phyloP scores from a whole-genome alignment of 1,140 invertebrate species.

The Psilanteris sp. region DNA sequence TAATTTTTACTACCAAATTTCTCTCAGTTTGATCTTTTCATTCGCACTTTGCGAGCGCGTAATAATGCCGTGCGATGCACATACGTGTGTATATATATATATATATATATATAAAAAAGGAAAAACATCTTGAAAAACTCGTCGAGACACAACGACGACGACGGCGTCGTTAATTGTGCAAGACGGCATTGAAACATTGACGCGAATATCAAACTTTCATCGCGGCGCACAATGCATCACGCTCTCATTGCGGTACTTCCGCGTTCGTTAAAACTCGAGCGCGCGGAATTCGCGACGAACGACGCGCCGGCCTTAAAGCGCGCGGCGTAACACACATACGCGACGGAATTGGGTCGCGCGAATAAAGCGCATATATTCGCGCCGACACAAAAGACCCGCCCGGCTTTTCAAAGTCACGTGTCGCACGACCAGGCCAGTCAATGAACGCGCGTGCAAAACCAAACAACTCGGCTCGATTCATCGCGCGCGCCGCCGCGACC shows the following conservation, averaged over 20 bases:
- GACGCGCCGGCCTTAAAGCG: slow-evolving; percentile 44
- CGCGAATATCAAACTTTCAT: slow-evolving; percentile 55
- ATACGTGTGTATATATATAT: too few species aligned
- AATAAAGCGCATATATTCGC: slow-evolving; percentile 37
- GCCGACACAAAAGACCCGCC: slow-evolving; percentile 21
- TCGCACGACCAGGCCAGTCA: slow-evolving; percentile 19
- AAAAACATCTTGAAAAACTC: too few species aligned
- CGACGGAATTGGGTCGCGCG: slow-evolving; percentile 44
- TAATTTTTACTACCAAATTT: too few species aligned
- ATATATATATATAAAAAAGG: too few species aligned
- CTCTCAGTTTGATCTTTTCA: too few species aligned
- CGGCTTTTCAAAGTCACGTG: slow-evolving; percentile 30
- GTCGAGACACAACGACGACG: too few species aligned
- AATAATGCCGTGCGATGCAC: too few species aligned
- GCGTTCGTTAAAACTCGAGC: slow-evolving; percentile 51
- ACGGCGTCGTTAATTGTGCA: slow-evolving; percentile 15
- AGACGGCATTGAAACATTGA: slow-evolving; percentile 41
- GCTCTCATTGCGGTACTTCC: slow-evolving; percentile 56
- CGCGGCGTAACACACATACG: too few species aligned
- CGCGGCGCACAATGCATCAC: slow-evolving; percentile 47
- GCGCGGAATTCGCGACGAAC: slow-evolving; percentile 43
- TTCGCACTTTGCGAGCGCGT: too few species aligned
- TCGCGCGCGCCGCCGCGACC: background rate
- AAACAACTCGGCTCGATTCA: slow-evolving; percentile 9
- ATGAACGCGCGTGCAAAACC: slow-evolving; percentile 31